These are phyloP conservation scores for Delia radicum DNA, from an alignment of 1,140 invertebrate species.

Conservation along the genomic window DNA sequence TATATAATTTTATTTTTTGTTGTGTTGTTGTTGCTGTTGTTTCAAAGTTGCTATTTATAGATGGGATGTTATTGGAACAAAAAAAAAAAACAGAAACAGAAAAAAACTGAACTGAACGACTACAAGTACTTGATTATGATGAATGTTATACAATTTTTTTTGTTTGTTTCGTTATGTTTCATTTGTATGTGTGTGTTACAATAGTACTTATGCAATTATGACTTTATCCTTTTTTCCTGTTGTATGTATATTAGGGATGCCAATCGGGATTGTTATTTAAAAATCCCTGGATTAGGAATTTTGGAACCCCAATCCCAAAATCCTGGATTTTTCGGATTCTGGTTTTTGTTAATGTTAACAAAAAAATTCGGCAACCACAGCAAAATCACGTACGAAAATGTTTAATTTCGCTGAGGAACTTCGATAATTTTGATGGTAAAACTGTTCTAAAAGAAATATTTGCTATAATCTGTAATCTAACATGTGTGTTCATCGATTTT, in stretches of 20 bases:
- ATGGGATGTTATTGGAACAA: neutral
- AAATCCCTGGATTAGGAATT: no score
- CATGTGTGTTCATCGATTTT: no score
- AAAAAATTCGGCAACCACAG: no score
- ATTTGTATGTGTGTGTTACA: conserved; percentile 13
- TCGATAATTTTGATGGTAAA: no score
- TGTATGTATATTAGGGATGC: neutral
- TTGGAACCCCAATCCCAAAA: no score
- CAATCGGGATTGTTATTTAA: no score
- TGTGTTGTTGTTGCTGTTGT: neutral
- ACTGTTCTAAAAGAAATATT: no score
- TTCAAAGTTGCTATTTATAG: neutral
- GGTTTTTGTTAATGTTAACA: no score
- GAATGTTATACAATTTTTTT: conserved; percentile 10
- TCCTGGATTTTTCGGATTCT: no score
- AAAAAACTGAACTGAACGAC: neutral
- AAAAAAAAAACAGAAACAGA: neutral
- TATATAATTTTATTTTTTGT: neutral
- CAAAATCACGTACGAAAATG: no score
- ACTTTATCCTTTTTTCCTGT: conserved; percentile 10
- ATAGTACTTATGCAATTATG: conserved; percentile 23
- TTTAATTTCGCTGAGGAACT: no score
- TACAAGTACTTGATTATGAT: conserved; percentile 17
- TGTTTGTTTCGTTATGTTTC: neutral
- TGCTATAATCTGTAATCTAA: no score